Base-by-base conservation (phyloP, 2,888 invertebrate genomes). In the Leptinotarsa rubiginosa region DNA sequence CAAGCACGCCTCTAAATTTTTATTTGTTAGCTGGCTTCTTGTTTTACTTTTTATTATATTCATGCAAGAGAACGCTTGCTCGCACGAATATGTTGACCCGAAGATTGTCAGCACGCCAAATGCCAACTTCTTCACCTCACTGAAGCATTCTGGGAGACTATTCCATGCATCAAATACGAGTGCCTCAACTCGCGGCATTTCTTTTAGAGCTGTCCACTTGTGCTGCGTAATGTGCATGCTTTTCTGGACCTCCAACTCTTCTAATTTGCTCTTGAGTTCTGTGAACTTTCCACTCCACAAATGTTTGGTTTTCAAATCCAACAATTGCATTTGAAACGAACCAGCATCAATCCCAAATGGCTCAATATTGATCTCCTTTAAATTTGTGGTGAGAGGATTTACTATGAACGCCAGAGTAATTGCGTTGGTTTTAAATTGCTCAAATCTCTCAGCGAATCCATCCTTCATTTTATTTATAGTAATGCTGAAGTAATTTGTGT, bases 231-330 rank as follows among this genome's bases (percentile, higher is more conserved):
- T 13, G 69, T 69, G 31, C 56, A 54, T 56, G 41, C 62, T 41
- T 70, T 70, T 70, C 75, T 80, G 80, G 76, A 78, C 81, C 80
- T 65, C 70, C 65, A 70, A 59, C 62, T 62, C 49, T 64, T 83
- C 78, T 77, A 83, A 78, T 79, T 82, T 72, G 72, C 65, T 74
- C 41, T 68, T 75, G 22, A 75, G 18, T 50, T 70, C 74, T 78
- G 76, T 81, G 73, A 81, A 81, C 75, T 80, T 82, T 62, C 79
- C 76, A 83, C 80, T 84, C 79, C 80, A 82, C 80, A 82, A 79
- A 73, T 73, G 74, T 81, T 82, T 81, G 73, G 72, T 81, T 83
- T 83, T 81, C 15, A 64, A 73, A 64, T 73, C 69, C 47, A 73
- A 49, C 73, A 73, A 73, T 65, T 73, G 73, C 64, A 69, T 73